Conservation (phyloP, 1,140 invertebrate species). For the Drosophila kikkawai region DNA sequence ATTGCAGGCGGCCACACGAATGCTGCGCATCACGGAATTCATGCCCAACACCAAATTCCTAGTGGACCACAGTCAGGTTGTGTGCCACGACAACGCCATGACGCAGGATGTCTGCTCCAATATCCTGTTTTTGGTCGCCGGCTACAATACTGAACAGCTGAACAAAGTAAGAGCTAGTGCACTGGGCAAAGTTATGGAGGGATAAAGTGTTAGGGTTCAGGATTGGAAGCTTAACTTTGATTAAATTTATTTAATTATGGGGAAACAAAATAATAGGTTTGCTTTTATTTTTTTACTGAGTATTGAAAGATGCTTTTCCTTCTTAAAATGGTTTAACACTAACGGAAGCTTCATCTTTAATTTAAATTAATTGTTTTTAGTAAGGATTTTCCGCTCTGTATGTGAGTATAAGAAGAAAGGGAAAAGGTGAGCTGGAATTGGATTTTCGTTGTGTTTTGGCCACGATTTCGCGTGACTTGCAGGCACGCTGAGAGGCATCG, state of each 20-base stretch:
- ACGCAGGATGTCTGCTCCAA: constrained; percentile 87
- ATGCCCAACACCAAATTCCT: constrained; percentile 86
- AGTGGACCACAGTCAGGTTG: constrained; percentile 84
- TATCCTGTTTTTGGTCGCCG: constrained; percentile 87
- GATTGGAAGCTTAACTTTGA: neutral
- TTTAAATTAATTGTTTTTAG: neutral
- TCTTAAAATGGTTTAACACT: too few relatives aligned
- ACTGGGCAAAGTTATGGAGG: neutral
- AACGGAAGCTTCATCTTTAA: neutral
- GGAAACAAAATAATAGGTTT: neutral
- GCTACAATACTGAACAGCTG: constrained; percentile 86
- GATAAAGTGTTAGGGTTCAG: neutral
- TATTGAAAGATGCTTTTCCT: too few relatives aligned
- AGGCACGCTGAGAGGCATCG: constrained; percentile 4
- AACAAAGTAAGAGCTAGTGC: constrained; percentile 72
- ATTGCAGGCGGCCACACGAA: constrained; percentile 83
- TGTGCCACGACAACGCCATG: constrained; percentile 86
- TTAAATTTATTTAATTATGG: neutral
- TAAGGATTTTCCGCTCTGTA: neutral
- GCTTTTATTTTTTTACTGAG: neutral
- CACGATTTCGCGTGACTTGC: constrained; percentile 33
- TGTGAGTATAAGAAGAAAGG: neutral
- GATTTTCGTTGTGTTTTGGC: constrained; percentile 36
- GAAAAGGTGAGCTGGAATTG: constrained; percentile 12
- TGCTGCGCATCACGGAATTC: constrained; percentile 87